A percentile compares a stretch with the other conserved stretches of the same genome.
Conservation (phyloP, 1,140 invertebrate genomes). For the Ips typographus region DNA sequence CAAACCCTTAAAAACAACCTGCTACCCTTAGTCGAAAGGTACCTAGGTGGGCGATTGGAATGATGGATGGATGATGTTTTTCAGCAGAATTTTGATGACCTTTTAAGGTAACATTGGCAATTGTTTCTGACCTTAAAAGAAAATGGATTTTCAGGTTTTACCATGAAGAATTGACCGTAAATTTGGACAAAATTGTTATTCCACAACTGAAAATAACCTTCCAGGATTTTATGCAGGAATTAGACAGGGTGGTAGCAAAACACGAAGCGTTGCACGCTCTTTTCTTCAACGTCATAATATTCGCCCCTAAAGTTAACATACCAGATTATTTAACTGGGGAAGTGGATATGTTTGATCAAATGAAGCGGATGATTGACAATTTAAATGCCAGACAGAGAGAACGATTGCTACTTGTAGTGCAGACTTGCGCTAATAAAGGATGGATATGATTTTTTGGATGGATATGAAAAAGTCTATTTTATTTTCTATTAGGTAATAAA, state of each 20-base stretch:
- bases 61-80: conserved; percentile 48
- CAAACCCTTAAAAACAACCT: background rate
- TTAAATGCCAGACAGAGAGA: conserved; percentile 1
- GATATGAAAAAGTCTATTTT: too few relatives aligned
- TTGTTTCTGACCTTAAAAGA: background rate
- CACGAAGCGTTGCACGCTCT: background rate
- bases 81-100: conserved; percentile 52
- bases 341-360: background rate
- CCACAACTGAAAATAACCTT: conserved; percentile 2
- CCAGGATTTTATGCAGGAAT: background rate
- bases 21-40: background rate
- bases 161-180: conserved; percentile 5
- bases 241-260: background rate
- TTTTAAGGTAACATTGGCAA: conserved; percentile 44
- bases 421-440: background rate
- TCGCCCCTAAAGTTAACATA: background rate
- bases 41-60: conserved; percentile 30
- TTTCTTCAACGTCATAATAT: conserved; percentile 9
- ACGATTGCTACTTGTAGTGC: conserved; percentile 3
- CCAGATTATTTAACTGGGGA: conserved; percentile 5
- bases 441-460: conserved; percentile 12
- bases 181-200: background rate
- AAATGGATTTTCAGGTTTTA: background rate
- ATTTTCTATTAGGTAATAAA: too few relatives aligned
- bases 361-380: conserved; percentile 2